Evolutionary conservation across 2,888 invertebrate species (phyloP).

Genomic region (Volucella zonaria): DNA sequence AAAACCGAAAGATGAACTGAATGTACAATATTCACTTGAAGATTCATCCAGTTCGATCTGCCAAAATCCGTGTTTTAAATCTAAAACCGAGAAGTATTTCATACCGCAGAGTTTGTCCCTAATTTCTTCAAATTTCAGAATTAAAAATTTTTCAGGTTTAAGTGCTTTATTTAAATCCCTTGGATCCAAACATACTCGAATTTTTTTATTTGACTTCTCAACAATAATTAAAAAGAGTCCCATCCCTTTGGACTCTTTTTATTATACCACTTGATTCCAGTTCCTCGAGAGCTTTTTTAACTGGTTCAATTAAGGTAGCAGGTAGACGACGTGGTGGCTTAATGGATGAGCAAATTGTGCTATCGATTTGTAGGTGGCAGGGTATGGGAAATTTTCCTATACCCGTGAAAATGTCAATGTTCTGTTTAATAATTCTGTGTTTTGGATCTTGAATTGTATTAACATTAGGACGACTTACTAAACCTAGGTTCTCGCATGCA

Average conservation of each 20-base stretch:
- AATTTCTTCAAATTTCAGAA: constrained; percentile 64
- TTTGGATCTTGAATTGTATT: too few relatives aligned
- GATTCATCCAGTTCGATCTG: constrained; percentile 60
- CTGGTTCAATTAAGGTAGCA: constrained; percentile 1
- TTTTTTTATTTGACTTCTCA: constrained; percentile 31
- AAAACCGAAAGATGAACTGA: constrained; percentile 59
- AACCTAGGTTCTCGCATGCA: too few relatives aligned
- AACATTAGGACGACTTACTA: too few relatives aligned
- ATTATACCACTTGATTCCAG: background rate
- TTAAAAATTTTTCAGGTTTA: constrained; percentile 23
- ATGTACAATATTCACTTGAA: constrained; percentile 50
- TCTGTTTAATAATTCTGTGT: too few relatives aligned
- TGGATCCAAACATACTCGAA: background rate
- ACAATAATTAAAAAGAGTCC: background rate
- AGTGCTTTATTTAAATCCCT: constrained; percentile 50
- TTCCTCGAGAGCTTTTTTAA: constrained; percentile 14
- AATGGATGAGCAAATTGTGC: background rate
- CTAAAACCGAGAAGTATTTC: constrained; percentile 55
- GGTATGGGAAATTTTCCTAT: too few relatives aligned
- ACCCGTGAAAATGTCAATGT: too few relatives aligned
- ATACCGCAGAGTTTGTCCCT: constrained; percentile 39
- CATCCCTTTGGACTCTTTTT: constrained; percentile 19
- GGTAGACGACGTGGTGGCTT: too few relatives aligned
- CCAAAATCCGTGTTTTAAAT: constrained; percentile 64
- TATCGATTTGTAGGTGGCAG: too few relatives aligned